These are phyloP conservation scores for Halcyon badia DNA, from an alignment of 2,797 vertebrate species.

Conservation along the genomic window DNA sequence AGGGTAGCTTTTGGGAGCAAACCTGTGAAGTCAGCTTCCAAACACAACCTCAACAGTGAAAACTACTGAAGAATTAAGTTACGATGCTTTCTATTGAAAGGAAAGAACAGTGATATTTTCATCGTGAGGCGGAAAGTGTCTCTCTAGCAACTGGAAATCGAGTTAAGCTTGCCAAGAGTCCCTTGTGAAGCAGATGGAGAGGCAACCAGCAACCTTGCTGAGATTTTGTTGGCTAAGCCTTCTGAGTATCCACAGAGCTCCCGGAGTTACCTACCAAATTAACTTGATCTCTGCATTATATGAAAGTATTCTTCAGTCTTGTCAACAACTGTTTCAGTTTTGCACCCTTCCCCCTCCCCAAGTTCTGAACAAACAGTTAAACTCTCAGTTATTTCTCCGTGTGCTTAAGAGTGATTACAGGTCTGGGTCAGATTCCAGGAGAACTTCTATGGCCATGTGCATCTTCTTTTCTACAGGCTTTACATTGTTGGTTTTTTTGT, in stretches of 20 bases:
- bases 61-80: conserved; percentile 18
- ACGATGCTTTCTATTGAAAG: conserved; percentile 13
- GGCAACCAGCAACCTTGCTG: conserved; percentile 32
- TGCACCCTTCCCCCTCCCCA: not conserved
- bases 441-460: not conserved
- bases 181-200: conserved; percentile 39
- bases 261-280: conserved; percentile 9
- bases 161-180: conserved; percentile 51
- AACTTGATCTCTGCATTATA: not conserved
- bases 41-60: not conserved
- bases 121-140: conserved; percentile 51
- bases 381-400: not conserved
- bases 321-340: not conserved
- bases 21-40: not conserved
- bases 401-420: not conserved
- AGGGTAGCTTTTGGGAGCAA: not conserved
- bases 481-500: not conserved
- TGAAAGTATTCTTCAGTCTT: not conserved
- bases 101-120: not conserved
- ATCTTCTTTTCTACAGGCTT: not conserved
- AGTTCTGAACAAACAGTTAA: not conserved
- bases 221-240: conserved; percentile 49
- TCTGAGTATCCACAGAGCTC: not conserved
- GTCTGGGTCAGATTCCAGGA: not conserved
- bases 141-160: conserved; percentile 45